Evolutionary conservation across 1,140 invertebrate genomes (phyloP), one percentile per base, ranked within the genome.

Genomic region (Pseudoatta argentina): DNA sequence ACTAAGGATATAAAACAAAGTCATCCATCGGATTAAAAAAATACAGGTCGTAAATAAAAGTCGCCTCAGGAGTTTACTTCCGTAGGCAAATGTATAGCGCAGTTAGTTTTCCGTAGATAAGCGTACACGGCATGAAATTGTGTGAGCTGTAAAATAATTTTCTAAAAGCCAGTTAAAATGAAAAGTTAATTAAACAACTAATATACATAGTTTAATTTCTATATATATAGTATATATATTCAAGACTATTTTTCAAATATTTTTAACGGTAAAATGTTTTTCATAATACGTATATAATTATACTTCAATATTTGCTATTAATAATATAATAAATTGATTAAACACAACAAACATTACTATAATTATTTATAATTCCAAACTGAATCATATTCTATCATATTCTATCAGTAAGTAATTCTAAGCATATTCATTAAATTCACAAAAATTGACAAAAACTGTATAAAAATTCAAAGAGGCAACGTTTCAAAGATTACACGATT

Each of bases 21-120:
- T 59, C 27, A 61, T 39, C 21, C 53, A 76, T 76, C 34, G 73
- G 34, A 61, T 76, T 76, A 39, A 59, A 76, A 61, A 76, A 76
- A 61, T 76, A 21, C 30, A 14, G 30, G 73, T 61, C 73, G 34
- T 59, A 76, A 76, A 61, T 76, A 76, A 76, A 55, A 76, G 73
- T 76, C 55, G 30, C 73, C 53, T 1, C 55, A 76, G 53, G n/a
- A 75, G 73, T 76, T 76, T 76, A 76, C 30, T 76, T 76, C 55
- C 73, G 55, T 55, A 76, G 55, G 73, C 55, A 76, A 76, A 61
- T 61, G 34, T 76, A 76, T 76, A 76, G 55, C 30, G 73, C 73
- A 59, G 55, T 59, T 76, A 76, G 73, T 76, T 76, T 76, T 16
- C 53, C 21, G 53, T 39, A 76, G 73, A 76, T 76, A 76, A 76